These are phyloP conservation scores for Ectemnius continuus DNA, from an alignment of 2,888 invertebrate genomes.

Conservation along the genomic window DNA sequence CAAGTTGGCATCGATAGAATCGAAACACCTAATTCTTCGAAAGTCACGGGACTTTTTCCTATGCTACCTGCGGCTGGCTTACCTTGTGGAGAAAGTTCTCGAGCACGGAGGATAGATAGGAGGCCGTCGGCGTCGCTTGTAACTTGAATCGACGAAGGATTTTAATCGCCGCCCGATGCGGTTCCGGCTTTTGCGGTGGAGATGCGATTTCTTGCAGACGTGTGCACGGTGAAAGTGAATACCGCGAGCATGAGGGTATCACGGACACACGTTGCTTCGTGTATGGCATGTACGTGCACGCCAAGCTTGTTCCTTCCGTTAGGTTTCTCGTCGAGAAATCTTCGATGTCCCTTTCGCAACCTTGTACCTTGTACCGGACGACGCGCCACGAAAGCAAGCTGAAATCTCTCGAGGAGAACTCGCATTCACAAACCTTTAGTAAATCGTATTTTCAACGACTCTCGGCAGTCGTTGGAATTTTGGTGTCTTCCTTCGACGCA, in stretches of 20 bases:
- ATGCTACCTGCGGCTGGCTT: neutral
- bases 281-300: slow-evolving; percentile 17
- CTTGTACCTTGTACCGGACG: slow-evolving; percentile 3
- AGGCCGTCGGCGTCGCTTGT: no score
- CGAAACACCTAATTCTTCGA: neutral
- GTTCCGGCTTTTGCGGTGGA: slow-evolving; percentile 5
- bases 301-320: slow-evolving; percentile 9
- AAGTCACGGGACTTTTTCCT: neutral
- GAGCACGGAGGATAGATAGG: no score
- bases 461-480: neutral
- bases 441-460: no score
- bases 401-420: no score
- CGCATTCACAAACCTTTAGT: no score
- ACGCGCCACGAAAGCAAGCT: neutral
- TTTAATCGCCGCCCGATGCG: neutral
- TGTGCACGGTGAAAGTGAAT: slow-evolving; percentile 52
- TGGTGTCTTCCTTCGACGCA: neutral
- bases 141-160: neutral
- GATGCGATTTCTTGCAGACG: slow-evolving; percentile 17
- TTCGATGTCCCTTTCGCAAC: no score
- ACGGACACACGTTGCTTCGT: slow-evolving; percentile 11
- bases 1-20: no score
- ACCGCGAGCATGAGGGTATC: slow-evolving; percentile 36
- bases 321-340: neutral
- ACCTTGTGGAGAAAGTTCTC: no score